phyloP scores from a whole-genome alignment of 2,888 invertebrate genomes.

The Deilephila elpenor region DNA sequence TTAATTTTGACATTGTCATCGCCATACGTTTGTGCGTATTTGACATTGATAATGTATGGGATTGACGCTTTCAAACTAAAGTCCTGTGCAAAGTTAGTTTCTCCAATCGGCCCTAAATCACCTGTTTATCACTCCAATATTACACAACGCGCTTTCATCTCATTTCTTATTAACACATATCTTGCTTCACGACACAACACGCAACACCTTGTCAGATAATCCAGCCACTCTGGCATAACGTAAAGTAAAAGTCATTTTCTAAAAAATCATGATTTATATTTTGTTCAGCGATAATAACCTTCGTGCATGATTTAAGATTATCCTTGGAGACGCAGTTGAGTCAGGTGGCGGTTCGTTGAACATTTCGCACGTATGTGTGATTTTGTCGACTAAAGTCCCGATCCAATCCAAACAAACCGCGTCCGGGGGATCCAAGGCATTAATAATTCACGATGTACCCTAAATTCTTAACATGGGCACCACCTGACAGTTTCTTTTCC shows the following conservation, averaged over 20 bases:
- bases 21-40: too few relatives aligned
- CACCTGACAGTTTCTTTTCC: constrained; percentile 11
- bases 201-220: background rate
- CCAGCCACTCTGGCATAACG: background rate
- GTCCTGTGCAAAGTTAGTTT: too few relatives aligned
- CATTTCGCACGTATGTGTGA: constrained; percentile 38
- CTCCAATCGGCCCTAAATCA: too few relatives aligned
- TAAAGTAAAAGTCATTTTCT: background rate
- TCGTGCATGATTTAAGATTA: constrained; percentile 29
- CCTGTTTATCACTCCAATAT: too few relatives aligned
- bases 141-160: too few relatives aligned
- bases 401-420: constrained; percentile 42
- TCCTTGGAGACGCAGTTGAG: constrained; percentile 13
- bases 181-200: too few relatives aligned
- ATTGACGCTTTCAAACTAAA: too few relatives aligned
- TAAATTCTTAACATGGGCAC: constrained; percentile 33
- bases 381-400: constrained; percentile 30
- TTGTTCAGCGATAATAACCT: constrained; percentile 28
- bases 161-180: too few relatives aligned
- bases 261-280: constrained; percentile 2
- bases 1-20: too few relatives aligned
- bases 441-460: constrained; percentile 39
- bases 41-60: too few relatives aligned
- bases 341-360: constrained; percentile 42
- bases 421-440: constrained; percentile 33